Base-by-base conservation (phyloP, 2,797 vertebrate genomes). In the Acropternis orthonyx region DNA sequence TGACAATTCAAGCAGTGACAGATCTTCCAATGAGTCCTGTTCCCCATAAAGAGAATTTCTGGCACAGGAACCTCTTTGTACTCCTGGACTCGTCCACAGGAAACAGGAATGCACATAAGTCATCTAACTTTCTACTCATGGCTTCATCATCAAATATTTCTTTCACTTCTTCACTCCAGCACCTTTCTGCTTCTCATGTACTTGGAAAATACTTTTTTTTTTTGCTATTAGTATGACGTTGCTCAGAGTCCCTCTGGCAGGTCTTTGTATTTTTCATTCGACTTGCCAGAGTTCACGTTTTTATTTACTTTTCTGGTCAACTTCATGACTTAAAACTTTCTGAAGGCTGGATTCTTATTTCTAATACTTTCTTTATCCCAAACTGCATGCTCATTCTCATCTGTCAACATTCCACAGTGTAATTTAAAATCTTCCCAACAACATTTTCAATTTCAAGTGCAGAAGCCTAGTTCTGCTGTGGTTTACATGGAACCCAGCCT, bases 401-500 rank as follows among this genome's bases (percentile, higher is more conserved):
- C 89, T 91, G 94, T 95, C 87, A 94, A 89, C 85, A 91, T 95
- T 77, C 82, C 91, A 91, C 72, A 54, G 65, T 88, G 46, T 92
- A 93, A 95, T 92, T 95, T 89, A 83, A 92, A 92, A 88, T 89
- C 85, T 81, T 82, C 95, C 85, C 89, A 93, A 62, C 59, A 91
- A 79, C 59, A 77, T 67, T 86, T 91, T 44, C 55, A 76, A 89
- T 91, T 89, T 91, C 54, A 83, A 93, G 61, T 0, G 7, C 72
- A 83, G 87, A 92, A 95, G 87, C 41, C 68, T 28, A 46, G 82
- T 55, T 83, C 61, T 89, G 82, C 93, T 93, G 93, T 39, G 85
- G 95, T 95, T 92, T 93, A 83, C 49, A 51, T 91, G 93, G 96
- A 96, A 83, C 52, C 30, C 75, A 83, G 95, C 89, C 94, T 89